Percentiles rank a stretch among this genome's conserved stretches.
These are phyloP conservation scores for Apis laboriosa DNA, from an alignment of 1,140 invertebrate genomes.

Conservation along the genomic window DNA sequence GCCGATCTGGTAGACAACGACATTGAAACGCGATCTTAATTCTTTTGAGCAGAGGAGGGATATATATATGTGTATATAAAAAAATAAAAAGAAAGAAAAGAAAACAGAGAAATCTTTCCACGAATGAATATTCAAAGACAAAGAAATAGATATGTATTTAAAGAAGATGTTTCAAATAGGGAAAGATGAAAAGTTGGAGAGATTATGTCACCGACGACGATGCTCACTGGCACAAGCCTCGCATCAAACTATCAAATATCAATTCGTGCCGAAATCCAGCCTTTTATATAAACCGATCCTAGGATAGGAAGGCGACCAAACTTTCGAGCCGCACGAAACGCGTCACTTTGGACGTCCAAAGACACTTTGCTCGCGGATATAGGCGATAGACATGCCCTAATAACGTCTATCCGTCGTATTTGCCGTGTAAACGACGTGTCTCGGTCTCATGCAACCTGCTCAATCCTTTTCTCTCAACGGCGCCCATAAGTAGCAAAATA, in stretches of 20 bases:
- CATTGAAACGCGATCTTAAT: slow-evolving; percentile 48
- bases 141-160: no score
- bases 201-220: slow-evolving; percentile 33
- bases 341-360: slow-evolving; percentile 73
- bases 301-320: slow-evolving; percentile 48
- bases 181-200: no score
- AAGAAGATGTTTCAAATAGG: no score
- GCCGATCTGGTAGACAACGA: slow-evolving; percentile 72
- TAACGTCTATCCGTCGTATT: slow-evolving; percentile 67
- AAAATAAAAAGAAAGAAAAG: no score
- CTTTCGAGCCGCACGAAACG: slow-evolving; percentile 69
- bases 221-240: slow-evolving; percentile 19
- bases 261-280: slow-evolving; percentile 52
- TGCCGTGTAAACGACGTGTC: not conserved
- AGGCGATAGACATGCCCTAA: slow-evolving; percentile 67
- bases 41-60: no score
- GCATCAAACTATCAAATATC: slow-evolving; percentile 49
- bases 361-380: slow-evolving; percentile 22
- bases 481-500: no score
- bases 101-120: no score
- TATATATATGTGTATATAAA: no score
- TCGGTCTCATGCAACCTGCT: slow-evolving; percentile 18
- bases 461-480: not conserved
- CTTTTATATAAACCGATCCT: slow-evolving; percentile 69
- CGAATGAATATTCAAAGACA: no score